Base-by-base conservation (phyloP, 2,888 invertebrate genomes). In the Agrypnus murinus region DNA sequence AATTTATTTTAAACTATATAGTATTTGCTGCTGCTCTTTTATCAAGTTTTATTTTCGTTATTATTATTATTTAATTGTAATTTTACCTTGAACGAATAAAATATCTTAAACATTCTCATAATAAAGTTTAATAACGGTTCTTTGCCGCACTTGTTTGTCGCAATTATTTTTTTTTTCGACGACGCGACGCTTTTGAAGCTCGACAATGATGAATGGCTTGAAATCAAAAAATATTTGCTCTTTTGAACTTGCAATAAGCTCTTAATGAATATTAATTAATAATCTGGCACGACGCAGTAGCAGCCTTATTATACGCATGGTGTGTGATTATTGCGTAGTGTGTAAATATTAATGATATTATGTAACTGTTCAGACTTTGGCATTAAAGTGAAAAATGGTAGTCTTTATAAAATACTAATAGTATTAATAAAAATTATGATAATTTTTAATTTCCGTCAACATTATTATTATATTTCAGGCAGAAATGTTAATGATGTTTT, bases 161-260 rank as follows among this genome's bases (percentile, higher is more conserved):
- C 40, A 10, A 12, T 12, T 10, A 3, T 2, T 40, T 3, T 40
- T 40, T 40, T 36, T 36, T 36, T 36, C 36, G 9, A 9, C 36
- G 36, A 7, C n/a, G n/a, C n/a, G n/a, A n/a, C n/a, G n/a, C n/a
- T n/a, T 25, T 2, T 25, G n/a, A 40, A 2, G n/a, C 7, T 12
- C 12, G 31, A 62, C 17, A 17, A 62, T 62, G 62, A 62, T 32
- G 34, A 48, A 62, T 62, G 6, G 62, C 25, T 62, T 62, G 36
- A 17, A 48, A 62, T 48, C 48, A 36, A 48, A 46, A 62, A 62
- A 62, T 62, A 62, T 62, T 46, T 48, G 48, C 15, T 36, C 46
- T 45, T 36, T 34, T 62, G 62, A 62, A 62, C 62, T 62, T 62
- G 62, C 34, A 62, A 62, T 62, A 36, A 48, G n/a, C 53, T 64